Conservation (phyloP, 2,797 vertebrate species). For the Trachurus trachurus region DNA sequence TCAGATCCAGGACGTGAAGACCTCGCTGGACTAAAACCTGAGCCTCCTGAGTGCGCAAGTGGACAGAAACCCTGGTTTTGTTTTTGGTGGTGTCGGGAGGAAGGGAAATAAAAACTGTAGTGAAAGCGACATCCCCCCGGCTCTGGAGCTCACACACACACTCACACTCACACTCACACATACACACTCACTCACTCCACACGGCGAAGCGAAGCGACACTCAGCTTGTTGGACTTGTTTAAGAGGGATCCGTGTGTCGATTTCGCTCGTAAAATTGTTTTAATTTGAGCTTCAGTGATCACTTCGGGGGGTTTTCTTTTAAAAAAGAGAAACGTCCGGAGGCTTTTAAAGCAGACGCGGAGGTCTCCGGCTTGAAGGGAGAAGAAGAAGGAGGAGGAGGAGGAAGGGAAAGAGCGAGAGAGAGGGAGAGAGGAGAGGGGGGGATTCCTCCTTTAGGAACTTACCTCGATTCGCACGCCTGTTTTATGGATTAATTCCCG, state of each 20-base stretch:
- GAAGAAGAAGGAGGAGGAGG: too few relatives aligned
- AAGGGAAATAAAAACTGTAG: conserved; percentile 58
- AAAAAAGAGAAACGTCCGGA: conserved; percentile 67
- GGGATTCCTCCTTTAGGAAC: conserved; percentile 76
- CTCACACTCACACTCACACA: too few relatives aligned
- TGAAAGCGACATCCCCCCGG: conserved; percentile 59
- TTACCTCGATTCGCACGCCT: conserved; percentile 79
- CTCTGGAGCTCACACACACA: conserved; percentile 30
- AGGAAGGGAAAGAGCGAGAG: too few relatives aligned
- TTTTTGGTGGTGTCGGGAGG: conserved; percentile 31
- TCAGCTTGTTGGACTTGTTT: conserved; percentile 57
- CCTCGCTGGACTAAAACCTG: too few relatives aligned
- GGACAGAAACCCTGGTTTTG: conserved; percentile 20
- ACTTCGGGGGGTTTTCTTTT: conserved; percentile 40
- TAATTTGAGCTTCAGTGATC: conserved; percentile 28
- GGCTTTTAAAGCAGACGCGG: conserved; percentile 40
- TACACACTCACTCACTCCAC: neutral
- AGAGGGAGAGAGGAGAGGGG: neutral
- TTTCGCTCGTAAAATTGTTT: conserved; percentile 6
- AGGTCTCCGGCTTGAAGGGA: conserved; percentile 38
- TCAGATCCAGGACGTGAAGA: neutral
- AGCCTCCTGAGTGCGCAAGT: neutral
- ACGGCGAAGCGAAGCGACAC: conserved; percentile 1
- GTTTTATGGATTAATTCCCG: conserved; percentile 71
- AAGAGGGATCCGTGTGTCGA: neutral